Conservation (phyloP, 2,888 invertebrate genomes). For the Xestia xanthographa region DNA sequence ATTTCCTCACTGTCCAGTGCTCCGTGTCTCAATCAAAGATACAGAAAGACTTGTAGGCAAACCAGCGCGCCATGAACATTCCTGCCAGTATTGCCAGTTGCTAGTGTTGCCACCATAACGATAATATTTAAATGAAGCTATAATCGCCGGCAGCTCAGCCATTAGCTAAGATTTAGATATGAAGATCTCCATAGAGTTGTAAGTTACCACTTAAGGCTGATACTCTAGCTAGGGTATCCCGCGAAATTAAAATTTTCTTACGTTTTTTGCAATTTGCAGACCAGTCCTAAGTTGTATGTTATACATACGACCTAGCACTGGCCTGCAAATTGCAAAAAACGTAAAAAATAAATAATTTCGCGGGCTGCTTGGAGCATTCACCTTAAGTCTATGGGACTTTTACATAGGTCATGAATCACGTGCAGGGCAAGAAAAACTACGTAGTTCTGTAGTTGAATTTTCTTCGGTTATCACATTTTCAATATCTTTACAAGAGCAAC, state of each 20-base stretch:
- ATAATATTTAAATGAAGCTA: conserved; percentile 80
- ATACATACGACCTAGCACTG: too few species aligned
- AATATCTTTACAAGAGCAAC: neutral
- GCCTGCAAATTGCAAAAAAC: too few species aligned
- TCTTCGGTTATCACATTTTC: neutral
- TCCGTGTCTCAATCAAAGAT: conserved; percentile 65
- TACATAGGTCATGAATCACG: neutral
- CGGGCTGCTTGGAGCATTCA: too few species aligned
- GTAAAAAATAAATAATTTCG: too few species aligned
- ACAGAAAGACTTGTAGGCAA: conserved; percentile 60
- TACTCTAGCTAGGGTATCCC: too few species aligned
- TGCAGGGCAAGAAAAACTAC: neutral
- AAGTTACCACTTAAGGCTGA: neutral
- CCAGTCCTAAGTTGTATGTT: too few species aligned
- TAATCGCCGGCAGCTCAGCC: conserved; percentile 67
- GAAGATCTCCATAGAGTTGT: conserved; percentile 48
- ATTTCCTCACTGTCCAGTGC: conserved; percentile 26
- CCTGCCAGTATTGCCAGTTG: conserved; percentile 65
- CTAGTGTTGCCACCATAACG: conserved; percentile 66
- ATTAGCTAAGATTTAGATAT: conserved; percentile 66
- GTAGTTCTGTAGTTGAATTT: too few species aligned
- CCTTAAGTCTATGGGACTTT: too few species aligned
- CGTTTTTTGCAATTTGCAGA: too few species aligned
- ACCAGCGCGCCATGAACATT: conserved; percentile 66
- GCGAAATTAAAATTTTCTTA: too few species aligned